Percentiles rank a stretch among this genome's conserved stretches.
Evolutionary conservation across 2,797 vertebrate species (phyloP).

Genomic region (Hybognathus amarus): DNA sequence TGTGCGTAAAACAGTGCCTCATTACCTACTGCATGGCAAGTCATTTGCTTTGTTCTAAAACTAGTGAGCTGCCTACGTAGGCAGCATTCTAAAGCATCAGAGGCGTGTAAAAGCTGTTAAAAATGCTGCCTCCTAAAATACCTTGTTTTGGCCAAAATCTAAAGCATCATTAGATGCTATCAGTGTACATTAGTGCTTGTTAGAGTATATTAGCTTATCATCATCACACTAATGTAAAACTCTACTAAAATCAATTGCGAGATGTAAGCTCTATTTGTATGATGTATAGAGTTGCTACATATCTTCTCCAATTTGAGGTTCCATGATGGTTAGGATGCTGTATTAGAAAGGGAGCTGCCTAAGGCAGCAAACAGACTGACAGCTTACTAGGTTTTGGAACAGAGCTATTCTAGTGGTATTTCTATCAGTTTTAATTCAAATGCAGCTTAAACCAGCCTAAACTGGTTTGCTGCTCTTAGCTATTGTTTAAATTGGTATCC

Average conservation of each 20-base stretch:
- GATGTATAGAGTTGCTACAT: too few relatives aligned
- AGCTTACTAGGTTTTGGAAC: too few relatives aligned
- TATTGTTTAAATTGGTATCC: background rate
- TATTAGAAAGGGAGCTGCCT: too few relatives aligned
- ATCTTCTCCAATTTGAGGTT: too few relatives aligned
- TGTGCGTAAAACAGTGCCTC: constrained; percentile 25
- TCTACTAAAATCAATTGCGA: background rate
- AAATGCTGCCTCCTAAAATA: background rate
- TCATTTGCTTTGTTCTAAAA: constrained; percentile 4
- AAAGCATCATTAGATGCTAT: background rate
- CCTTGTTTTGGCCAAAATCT: background rate
- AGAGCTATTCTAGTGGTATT: too few relatives aligned
- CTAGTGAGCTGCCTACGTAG: background rate
- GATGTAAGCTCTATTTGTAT: too few relatives aligned
- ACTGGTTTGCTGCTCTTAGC: too few relatives aligned
- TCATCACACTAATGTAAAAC: background rate
- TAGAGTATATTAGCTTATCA: background rate
- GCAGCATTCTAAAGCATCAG: constrained; percentile 4
- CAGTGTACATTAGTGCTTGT: background rate
- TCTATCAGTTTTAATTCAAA: too few relatives aligned
- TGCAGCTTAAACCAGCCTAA: too few relatives aligned
- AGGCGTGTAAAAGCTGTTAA: background rate
- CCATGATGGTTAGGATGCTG: too few relatives aligned
- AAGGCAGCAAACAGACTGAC: too few relatives aligned
- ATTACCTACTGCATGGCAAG: constrained; percentile 31